Evolutionary conservation across 2,888 invertebrate genomes (phyloP), one percentile per base, ranked within the genome.

Genomic region (Tetragnatha montana): DNA sequence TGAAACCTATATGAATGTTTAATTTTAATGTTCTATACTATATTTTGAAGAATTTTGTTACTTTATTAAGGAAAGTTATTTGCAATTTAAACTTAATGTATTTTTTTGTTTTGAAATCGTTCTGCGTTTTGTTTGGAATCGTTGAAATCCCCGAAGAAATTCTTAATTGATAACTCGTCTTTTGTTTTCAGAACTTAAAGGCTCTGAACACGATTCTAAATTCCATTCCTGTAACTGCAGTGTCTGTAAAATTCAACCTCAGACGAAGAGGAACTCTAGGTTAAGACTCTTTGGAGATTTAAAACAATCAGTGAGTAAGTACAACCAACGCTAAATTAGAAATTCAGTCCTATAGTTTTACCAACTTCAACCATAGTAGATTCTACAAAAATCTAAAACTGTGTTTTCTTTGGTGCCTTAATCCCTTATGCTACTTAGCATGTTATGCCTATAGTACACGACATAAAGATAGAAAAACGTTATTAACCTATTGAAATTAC

Each of bases 201-300:
- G 84, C 6, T 60, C 84, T 1, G 88, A 88, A 0, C 88, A 85
- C 22, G 91, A 89, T 1, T 75, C 87, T 4, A 89, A 87, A 50
- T 85, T 83, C 10, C 91, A 89, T 19, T 89, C 91, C 12, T 91
- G 91, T 71, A 89, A 76, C 19, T 91, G 91, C 49, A 91, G 87
- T 47, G 89, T 91, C 1, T 91, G 91, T 68, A 91, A 89, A 84
- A 91, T 91, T 12, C 91, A 89, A 47, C 91, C 91, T 8, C 80
- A 87, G 22, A 14, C 87, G 6, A 35, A 83, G 14, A 71, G 87
- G 60, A 88, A 78, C 51, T 86, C 88, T 6, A 89, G 91, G 49
- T 19, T 89, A 60, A 69, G 89, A 49, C 21, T 91, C 22, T 89
- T 89, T 60, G 89, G 89, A 6, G 89, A 91, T 86, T 83, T 91